These are phyloP conservation scores for Parazoanthus swiftii DNA, from an alignment of 92 coral and sea anemone genomes.

Conservation along the genomic window DNA sequence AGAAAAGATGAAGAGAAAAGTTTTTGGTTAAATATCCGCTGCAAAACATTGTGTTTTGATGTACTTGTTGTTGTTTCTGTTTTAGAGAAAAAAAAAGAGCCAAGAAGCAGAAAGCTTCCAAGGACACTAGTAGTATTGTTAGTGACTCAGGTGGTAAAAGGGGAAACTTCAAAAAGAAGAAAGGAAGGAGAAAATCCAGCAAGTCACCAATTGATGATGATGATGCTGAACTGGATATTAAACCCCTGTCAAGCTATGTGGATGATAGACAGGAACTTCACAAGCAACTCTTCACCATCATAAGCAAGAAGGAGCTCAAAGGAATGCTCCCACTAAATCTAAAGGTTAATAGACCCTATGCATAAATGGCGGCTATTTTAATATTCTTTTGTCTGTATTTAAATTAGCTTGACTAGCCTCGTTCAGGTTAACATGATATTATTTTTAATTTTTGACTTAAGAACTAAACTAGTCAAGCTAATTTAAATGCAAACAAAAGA, in stretches of 20 bases:
- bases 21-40: too few relatives aligned
- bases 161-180: slow-evolving; percentile 44
- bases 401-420: too few relatives aligned
- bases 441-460: too few relatives aligned
- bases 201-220: slow-evolving; percentile 42
- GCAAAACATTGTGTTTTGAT: not conserved
- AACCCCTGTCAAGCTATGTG: slow-evolving; percentile 75
- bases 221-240: slow-evolving; percentile 62
- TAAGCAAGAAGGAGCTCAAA: slow-evolving; percentile 84
- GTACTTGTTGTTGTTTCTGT: not conserved
- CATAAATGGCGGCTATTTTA: too few relatives aligned
- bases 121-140: not conserved
- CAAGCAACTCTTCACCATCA: slow-evolving; percentile 71
- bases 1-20: too few relatives aligned
- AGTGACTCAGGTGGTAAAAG: slow-evolving; percentile 4
- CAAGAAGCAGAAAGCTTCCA: slow-evolving; percentile 10
- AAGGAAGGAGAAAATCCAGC: slow-evolving; percentile 48
- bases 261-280: slow-evolving; percentile 77
- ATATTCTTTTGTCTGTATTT: too few relatives aligned
- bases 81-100: slow-evolving; percentile 22
- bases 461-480: too few relatives aligned
- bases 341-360: slow-evolving; percentile 55
- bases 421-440: too few relatives aligned
- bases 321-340: slow-evolving; percentile 74
- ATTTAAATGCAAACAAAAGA: too few relatives aligned